Evolutionary conservation across 2,797 vertebrate species (phyloP).

Genomic region (Sphenodon punctatus): DNA sequence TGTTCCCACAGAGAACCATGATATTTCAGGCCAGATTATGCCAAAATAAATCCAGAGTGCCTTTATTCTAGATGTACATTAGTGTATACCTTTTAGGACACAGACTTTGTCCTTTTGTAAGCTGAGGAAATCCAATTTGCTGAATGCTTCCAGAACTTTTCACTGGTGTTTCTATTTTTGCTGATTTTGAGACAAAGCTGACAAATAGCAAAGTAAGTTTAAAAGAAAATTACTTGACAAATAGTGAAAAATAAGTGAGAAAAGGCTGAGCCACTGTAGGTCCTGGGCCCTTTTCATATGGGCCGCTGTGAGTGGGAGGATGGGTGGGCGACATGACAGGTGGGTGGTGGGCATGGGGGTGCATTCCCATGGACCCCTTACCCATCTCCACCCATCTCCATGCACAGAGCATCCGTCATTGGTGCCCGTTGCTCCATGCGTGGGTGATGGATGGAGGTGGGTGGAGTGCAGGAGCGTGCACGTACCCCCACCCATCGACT

Average conservation of each 20-base stretch:
- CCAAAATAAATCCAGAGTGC: not conserved
- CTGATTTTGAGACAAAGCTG: not conserved
- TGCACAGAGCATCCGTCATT: too few relatives aligned
- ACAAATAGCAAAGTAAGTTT: not conserved
- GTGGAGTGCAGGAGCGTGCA: too few relatives aligned
- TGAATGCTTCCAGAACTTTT: not conserved
- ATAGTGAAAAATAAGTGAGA: not conserved
- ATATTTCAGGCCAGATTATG: not conserved
- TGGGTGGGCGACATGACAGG: too few relatives aligned
- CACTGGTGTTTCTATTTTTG: not conserved
- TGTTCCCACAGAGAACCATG: not conserved
- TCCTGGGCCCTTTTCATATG: too few relatives aligned
- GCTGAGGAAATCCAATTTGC: not conserved
- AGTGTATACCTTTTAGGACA: not conserved
- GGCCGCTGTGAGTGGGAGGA: too few relatives aligned
- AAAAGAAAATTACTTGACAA: not conserved
- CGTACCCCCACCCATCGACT: too few relatives aligned
- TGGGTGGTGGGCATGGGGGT: too few relatives aligned
- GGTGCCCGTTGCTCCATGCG: too few relatives aligned
- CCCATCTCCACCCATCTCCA: too few relatives aligned
- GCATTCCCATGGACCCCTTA: too few relatives aligned
- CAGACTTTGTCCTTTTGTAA: not conserved
- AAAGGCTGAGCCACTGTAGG: too few relatives aligned
- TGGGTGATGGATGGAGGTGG: too few relatives aligned
- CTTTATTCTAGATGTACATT: not conserved